phyloP scores from a whole-genome alignment of 2,113 vertebrate genomes.

The Xiphorhynchus elegans region DNA sequence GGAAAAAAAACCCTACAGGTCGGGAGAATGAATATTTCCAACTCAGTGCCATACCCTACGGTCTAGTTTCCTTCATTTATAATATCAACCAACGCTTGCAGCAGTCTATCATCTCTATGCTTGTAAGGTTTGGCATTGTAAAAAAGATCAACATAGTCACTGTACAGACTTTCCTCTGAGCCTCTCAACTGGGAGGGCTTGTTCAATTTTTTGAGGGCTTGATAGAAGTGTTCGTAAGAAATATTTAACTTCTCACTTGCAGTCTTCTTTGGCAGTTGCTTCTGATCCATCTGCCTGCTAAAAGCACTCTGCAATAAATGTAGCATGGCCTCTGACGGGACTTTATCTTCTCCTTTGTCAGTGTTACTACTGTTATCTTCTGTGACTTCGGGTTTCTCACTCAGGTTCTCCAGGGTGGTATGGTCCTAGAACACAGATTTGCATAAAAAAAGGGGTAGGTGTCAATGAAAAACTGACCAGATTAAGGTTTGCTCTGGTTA shows the following conservation, averaged over 20 bases:
- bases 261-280: slow-evolving; percentile 65
- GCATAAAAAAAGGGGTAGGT: background rate
- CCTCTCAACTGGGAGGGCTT: slow-evolving; percentile 76
- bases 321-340: slow-evolving; percentile 80
- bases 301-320: slow-evolving; percentile 89
- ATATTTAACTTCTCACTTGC: slow-evolving; percentile 72
- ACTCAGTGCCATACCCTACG: background rate
- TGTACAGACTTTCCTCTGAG: slow-evolving; percentile 84
- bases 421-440: slow-evolving; percentile 77
- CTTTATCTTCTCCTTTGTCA: slow-evolving; percentile 44
- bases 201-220: slow-evolving; percentile 88
- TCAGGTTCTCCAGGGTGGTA: slow-evolving; percentile 59
- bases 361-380: background rate
- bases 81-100: slow-evolving; percentile 91
- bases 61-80: slow-evolving; percentile 80
- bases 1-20: slow-evolving; percentile 30
- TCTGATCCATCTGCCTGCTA: slow-evolving; percentile 74
- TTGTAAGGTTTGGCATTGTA: slow-evolving; percentile 89
- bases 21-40: slow-evolving; percentile 68
- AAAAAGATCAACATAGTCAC: slow-evolving; percentile 90
- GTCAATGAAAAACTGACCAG: background rate
- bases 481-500: background rate
- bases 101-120: slow-evolving; percentile 91
- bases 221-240: slow-evolving; percentile 84
- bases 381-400: slow-evolving; percentile 22